A percentile compares a stretch with the other conserved stretches of the same genome.
phyloP scores from a whole-genome alignment of 2,888 invertebrate genomes.

The Harpalus rufipes region DNA sequence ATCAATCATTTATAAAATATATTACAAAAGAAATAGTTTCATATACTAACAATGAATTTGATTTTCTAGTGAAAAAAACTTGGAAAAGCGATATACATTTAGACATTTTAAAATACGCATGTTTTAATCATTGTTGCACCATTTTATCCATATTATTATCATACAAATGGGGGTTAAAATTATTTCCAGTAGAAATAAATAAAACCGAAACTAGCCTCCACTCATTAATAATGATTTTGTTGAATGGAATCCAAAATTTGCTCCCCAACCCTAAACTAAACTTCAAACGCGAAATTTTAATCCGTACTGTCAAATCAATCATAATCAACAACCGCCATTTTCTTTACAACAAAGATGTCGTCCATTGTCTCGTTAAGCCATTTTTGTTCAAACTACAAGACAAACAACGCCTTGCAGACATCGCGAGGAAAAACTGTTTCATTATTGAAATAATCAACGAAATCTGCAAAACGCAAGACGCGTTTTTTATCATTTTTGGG shows the following conservation, averaged over 20 bases:
- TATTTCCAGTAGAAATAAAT: conserved; percentile 66
- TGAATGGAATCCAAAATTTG: conserved; percentile 47
- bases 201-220: conserved; percentile 40
- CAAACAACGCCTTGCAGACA: conserved; percentile 64
- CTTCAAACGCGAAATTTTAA: conserved; percentile 64
- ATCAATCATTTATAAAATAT: conserved; percentile 52
- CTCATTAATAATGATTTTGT: conserved; percentile 39
- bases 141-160: conserved; percentile 62
- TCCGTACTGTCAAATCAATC: conserved; percentile 63
- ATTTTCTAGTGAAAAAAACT: conserved; percentile 5
- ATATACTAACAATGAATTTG: conserved; percentile 23
- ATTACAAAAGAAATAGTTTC: conserved; percentile 49
- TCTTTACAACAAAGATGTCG: conserved; percentile 65
- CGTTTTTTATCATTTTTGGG: conserved; percentile 56
- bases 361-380: conserved; percentile 68
- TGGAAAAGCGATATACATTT: conserved; percentile 33
- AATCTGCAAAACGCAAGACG: conserved; percentile 64
- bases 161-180: conserved; percentile 49
- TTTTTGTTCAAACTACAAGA: conserved; percentile 65
- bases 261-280: conserved; percentile 32
- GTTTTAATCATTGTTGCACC: conserved; percentile 60
- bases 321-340: conserved; percentile 67
- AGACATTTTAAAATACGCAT: conserved; percentile 54
- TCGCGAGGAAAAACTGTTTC: conserved; percentile 67
- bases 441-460: conserved; percentile 68